Evolutionary conservation across 2,888 invertebrate genomes (phyloP), one percentile per base, ranked within the genome.

Genomic region (Drosophila neotestacea): DNA sequence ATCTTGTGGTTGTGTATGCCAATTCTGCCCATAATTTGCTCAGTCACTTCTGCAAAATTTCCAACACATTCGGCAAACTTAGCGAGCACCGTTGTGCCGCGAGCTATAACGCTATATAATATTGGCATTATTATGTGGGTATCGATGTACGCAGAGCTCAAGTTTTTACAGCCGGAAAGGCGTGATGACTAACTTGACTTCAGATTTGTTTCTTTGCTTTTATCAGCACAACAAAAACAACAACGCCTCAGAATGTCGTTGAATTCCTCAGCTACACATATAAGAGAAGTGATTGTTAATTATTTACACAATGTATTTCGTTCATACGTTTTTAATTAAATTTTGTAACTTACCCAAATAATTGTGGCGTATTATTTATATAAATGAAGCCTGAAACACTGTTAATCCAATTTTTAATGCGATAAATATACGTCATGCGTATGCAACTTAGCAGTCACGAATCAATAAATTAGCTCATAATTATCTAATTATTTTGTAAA

Each of bases 1-100:
- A 98, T 94, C 92, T 97, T 98, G 80, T 97, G 96, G 94, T 98
- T 96, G 70, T 97, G 96, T n/a, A 96, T 94, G 22, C 96, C 95
- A 90, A 98, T 98, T 93, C 96, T 97, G 1, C 95, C 94, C 61
- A 98, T 93, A 73, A 98, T 96, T 92, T 97, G 97, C 92, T 98
- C 97, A 0, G 98, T 97, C 6, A 98, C 97, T 94, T 98, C 98
- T 2, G 96, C 96, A 92, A 98, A 98, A 93, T 99, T 98, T 11
- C 98, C 98, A 70, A 96, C 95, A 92, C 98, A 98, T 51, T 96
- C 95, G 2, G 98, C 98, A 94, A 97, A 96, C 93, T 98, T 98
- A 4, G 97, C 96, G 56, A 98, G 94, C 54, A 98, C 95, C 0
- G 96, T 96, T 46, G 95, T 95, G 62, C 97, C 97, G 72, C 98